Evolutionary conservation across 2,113 vertebrate genomes (phyloP).

Genomic region (Antigone vipio): DNA sequence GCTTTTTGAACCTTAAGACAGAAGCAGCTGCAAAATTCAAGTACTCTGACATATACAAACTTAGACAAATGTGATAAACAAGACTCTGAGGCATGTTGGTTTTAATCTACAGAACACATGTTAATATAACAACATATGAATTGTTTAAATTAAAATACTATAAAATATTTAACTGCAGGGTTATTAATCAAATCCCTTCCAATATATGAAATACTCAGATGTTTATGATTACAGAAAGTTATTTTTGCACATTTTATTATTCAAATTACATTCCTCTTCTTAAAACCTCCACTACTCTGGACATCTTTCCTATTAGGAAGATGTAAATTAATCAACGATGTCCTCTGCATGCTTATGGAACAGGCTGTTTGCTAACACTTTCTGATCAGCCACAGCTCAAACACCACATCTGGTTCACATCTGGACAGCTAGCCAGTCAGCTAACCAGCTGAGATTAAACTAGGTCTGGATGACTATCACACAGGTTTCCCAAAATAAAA

Average conservation of each 20-base stretch:
- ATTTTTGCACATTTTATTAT: neutral
- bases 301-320: neutral
- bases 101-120: neutral
- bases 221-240: neutral
- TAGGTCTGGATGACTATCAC: neutral
- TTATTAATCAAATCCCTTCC: constrained; percentile 10
- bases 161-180: neutral
- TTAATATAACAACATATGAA: neutral
- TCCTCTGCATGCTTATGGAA: neutral
- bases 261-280: neutral
- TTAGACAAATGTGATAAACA: neutral
- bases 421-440: neutral
- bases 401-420: neutral
- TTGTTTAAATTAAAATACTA: neutral
- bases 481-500: neutral
- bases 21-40: constrained; percentile 29
- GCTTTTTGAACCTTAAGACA: neutral
- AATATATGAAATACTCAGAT: neutral
- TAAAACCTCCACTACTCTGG: neutral
- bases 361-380: neutral
- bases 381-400: neutral
- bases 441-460: neutral
- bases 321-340: neutral
- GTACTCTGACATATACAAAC: neutral
- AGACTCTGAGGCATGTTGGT: neutral